Evolutionary conservation across 2,797 vertebrate species (phyloP), one percentile per base, ranked within the genome.

Genomic region (Bovichtus variegatus): DNA sequence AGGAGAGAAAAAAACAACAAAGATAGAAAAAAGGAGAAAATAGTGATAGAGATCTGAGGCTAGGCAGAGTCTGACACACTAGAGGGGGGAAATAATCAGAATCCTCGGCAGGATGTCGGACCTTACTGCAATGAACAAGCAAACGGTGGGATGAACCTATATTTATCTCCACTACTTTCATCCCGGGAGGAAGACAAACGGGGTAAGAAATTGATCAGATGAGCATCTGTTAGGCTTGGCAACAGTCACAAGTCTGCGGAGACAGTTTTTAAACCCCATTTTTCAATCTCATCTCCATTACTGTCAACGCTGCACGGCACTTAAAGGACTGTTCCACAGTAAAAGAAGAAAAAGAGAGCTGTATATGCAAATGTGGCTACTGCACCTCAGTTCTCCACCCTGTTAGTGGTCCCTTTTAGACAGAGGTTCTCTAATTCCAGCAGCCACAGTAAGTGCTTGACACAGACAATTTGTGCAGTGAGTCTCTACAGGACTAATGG

Each of bases 221-320:
- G 91, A 93, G 91, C 89, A 91, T 93, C 86, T 93, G 89, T 92
- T 92, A 75, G 89, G 67, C 86, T 90, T 90, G 86, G 88, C 88
- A 91, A 88, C 88, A 90, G 87, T 90, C 74, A 83, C 86, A 74
- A 82, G 80, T 90, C 89, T 90, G 75, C 78, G 83, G 91, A 92
- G 88, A 91, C 76, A 51, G 47, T 83, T 90, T 83, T 91, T 84
- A 91, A 91, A 86, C 67, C 85, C 84, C 71, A 88, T 92, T 93
- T 91, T 89, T 89, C 87, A 90, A 87, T 90, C 87, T 86, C 82
- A 74, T 87, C 90, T 92, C 86, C 88, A 93, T 92, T 89, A 91
- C 85, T 91, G 89, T 91, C 87, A 83, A 47, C 71, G 38, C 60
- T 53, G 69, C 72, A 69, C 76, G 82, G 85, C 83, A 82, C 82